A percentile compares a stretch with the other conserved stretches of the same genome.
Conservation (phyloP, 2,113 vertebrate species). For the Anser brachyrhynchus region DNA sequence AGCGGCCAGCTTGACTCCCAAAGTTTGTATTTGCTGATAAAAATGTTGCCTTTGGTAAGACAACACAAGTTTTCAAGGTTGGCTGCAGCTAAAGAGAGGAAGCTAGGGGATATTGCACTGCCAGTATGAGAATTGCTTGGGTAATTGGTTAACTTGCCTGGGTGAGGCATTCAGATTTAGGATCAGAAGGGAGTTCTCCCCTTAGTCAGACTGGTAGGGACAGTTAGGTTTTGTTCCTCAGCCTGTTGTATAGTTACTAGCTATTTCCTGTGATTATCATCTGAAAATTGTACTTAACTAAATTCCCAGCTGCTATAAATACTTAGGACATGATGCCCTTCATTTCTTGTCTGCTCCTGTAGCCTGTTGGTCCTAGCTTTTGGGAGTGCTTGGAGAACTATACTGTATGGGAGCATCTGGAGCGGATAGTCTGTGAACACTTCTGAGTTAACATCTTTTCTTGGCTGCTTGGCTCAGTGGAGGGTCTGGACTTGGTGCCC, state of each 20-base stretch:
- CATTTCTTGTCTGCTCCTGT: neutral
- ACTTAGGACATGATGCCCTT: neutral
- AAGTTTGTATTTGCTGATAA: neutral
- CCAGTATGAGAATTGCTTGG: neutral
- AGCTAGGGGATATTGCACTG: neutral
- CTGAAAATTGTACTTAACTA: neutral
- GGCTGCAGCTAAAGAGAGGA: neutral
- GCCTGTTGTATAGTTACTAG: neutral
- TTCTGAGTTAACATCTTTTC: neutral
- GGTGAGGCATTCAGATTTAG: neutral
- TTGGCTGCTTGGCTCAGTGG: neutral
- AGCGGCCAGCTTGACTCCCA: neutral
- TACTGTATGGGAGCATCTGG: neutral
- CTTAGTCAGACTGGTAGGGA: neutral
- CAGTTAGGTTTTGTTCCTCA: neutral
- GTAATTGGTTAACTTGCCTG: neutral
- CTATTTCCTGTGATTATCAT: neutral
- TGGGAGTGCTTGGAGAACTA: neutral
- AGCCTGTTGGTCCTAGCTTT: neutral
- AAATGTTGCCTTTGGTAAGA: neutral
- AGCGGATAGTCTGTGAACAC: neutral
- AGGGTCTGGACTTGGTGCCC: neutral
- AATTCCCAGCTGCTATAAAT: neutral
- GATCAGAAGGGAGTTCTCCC: neutral
- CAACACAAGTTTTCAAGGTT: fast-evolving